Conservation (phyloP, 2,113 vertebrate genomes). For the Microtus pennsylvanicus region DNA sequence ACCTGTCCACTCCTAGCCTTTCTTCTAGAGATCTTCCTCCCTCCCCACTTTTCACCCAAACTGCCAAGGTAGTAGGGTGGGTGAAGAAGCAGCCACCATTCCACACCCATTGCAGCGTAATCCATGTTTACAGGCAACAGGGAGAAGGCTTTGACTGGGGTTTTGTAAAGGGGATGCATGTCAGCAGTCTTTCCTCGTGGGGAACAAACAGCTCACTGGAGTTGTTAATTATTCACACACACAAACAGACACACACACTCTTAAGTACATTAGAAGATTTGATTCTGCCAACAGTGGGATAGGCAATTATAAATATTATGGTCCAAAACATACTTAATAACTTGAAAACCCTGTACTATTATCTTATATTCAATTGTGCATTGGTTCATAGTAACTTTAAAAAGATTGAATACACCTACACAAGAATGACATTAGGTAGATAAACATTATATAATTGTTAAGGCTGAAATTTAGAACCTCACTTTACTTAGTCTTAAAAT, state of each 20-base stretch:
- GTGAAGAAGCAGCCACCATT: not conserved
- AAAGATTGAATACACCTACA: not conserved
- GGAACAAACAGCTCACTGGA: not conserved
- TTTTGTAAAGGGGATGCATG: slow-evolving; percentile 67
- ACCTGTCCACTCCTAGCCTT: slow-evolving; percentile 8
- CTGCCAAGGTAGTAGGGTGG: not conserved
- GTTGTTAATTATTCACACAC: slow-evolving; percentile 71
- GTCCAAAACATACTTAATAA: too few relatives aligned
- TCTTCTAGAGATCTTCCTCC: not conserved
- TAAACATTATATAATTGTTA: not conserved
- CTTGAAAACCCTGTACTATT: too few relatives aligned
- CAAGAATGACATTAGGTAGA: not conserved
- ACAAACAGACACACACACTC: not conserved
- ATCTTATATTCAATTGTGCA: too few relatives aligned
- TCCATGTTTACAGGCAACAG: not conserved
- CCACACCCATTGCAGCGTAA: not conserved
- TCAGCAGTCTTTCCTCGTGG: slow-evolving; percentile 74
- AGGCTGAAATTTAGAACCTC: not conserved
- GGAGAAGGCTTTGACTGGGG: slow-evolving; percentile 50
- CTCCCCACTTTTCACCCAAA: not conserved
- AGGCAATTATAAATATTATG: not conserved
- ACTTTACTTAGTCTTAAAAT: not conserved
- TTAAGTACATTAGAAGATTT: slow-evolving; percentile 80
- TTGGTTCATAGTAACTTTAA: too few relatives aligned
- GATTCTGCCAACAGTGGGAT: slow-evolving; percentile 59